Percentiles rank a stretch among this genome's conserved stretches.
phyloP scores from a whole-genome alignment of 2,113 vertebrate genomes.

The Gyps fulvus region DNA sequence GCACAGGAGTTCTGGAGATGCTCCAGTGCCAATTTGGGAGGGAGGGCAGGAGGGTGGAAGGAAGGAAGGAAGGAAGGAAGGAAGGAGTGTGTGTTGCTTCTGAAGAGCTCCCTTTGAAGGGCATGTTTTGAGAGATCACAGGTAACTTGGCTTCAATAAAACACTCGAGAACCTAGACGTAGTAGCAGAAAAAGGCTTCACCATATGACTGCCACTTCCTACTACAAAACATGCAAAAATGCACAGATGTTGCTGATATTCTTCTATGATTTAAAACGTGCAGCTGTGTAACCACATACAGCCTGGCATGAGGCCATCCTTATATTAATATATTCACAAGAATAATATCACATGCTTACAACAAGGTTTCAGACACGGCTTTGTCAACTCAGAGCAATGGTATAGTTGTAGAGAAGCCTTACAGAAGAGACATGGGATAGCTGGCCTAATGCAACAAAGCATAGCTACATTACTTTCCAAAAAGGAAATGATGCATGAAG shows the following conservation, averaged over 20 bases:
- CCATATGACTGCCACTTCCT: not conserved
- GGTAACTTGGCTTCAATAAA: not conserved
- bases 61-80: not conserved
- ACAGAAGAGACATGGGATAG: not conserved
- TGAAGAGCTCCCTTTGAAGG: not conserved
- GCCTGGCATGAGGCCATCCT: not conserved
- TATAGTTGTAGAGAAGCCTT: not conserved
- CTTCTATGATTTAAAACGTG: not conserved
- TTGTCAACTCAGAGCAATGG: not conserved
- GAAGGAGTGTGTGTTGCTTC: not conserved
- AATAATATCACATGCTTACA: not conserved
- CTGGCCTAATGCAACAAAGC: not conserved
- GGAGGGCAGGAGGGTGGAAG: no score
- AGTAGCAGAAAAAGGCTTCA: not conserved
- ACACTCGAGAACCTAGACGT: not conserved
- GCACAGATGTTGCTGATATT: not conserved
- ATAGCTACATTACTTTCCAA: not conserved
- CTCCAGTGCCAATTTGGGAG: not conserved
- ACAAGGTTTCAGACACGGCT: not conserved
- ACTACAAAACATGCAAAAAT: not conserved
- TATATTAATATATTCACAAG: not conserved
- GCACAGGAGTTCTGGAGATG: not conserved
- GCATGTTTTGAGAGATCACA: not conserved
- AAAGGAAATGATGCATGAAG: not conserved
- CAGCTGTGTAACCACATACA: not conserved